Percentiles rank a stretch among this genome's conserved stretches.
These are phyloP conservation scores for Aphodius sticticus DNA, from an alignment of 2,888 invertebrate genomes.

Conservation along the genomic window DNA sequence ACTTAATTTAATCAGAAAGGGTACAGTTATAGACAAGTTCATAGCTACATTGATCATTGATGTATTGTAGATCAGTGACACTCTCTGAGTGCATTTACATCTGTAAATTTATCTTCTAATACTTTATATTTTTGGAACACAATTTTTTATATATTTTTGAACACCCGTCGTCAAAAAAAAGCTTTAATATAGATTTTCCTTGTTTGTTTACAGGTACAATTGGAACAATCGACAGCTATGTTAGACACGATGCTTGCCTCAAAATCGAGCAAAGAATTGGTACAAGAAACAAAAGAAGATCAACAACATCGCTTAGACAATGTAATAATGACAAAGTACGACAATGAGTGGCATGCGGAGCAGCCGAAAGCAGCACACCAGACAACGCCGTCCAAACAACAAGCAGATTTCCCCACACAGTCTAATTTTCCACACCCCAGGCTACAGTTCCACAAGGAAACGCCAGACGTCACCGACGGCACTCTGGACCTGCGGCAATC, in stretches of 20 bases:
- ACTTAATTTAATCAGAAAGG: too few species aligned
- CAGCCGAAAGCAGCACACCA: not conserved
- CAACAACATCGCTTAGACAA: conserved; percentile 12
- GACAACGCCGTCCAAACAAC: not conserved
- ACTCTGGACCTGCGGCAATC: conserved; percentile 17
- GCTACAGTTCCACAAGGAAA: not conserved
- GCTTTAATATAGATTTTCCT: too few species aligned
- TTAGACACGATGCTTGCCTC: conserved; percentile 66
- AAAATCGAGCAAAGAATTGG: conserved; percentile 45
- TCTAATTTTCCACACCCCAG: not conserved
- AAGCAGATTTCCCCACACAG: not conserved
- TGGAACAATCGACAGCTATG: conserved; percentile 66
- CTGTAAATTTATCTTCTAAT: too few species aligned
- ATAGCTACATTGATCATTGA: too few species aligned
- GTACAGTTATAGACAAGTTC: too few species aligned
- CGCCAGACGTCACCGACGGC: conserved; percentile 12
- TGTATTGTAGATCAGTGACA: too few species aligned
- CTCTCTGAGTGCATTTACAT: too few species aligned
- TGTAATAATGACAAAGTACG: not conserved
- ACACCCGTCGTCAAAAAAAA: too few species aligned
- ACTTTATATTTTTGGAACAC: too few species aligned
- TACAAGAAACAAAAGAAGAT: conserved; percentile 48
- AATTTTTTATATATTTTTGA: too few species aligned
- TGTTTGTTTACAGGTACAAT: conserved; percentile 67
- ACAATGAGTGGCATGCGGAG: not conserved